These are phyloP conservation scores for Leucosticte australis DNA, from an alignment of 2,113 vertebrate genomes.

Conservation along the genomic window DNA sequence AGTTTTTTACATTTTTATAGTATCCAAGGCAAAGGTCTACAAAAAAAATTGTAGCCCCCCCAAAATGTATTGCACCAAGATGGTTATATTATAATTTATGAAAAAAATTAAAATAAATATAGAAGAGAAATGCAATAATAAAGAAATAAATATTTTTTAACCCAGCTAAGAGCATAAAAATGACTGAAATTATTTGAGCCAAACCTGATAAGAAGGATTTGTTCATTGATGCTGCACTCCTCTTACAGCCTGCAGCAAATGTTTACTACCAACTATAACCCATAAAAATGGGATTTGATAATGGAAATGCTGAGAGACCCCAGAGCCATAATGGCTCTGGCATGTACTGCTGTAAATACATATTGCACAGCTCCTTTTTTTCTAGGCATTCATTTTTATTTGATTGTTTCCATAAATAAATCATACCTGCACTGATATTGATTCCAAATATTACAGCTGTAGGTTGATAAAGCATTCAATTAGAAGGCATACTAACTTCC, in stretches of 20 bases:
- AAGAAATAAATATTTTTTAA: background rate
- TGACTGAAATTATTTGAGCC: background rate
- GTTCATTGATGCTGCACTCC: conserved; percentile 44
- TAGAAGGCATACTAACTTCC: background rate
- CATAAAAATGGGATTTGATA: conserved; percentile 53
- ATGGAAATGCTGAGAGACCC: conserved; percentile 28
- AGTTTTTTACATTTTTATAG: background rate
- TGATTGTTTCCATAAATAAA: conserved; percentile 24
- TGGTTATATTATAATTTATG: background rate
- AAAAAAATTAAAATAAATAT: background rate
- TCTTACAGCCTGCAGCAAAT: conserved; percentile 28
- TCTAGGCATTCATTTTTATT: background rate
- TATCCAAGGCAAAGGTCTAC: background rate
- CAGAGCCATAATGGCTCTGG: background rate
- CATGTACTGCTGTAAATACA: conserved; percentile 21
- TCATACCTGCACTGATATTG: background rate
- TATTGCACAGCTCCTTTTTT: background rate
- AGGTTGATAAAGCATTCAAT: background rate
- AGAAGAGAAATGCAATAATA: background rate
- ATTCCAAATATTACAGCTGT: background rate
- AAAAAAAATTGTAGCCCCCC: background rate
- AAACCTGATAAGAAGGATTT: conserved; percentile 40
- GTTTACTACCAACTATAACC: conserved; percentile 49
- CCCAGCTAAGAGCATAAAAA: conserved; percentile 6
- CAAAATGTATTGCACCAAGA: background rate